phyloP scores from a whole-genome alignment of 2,113 vertebrate genomes.

The Catharus minimus region DNA sequence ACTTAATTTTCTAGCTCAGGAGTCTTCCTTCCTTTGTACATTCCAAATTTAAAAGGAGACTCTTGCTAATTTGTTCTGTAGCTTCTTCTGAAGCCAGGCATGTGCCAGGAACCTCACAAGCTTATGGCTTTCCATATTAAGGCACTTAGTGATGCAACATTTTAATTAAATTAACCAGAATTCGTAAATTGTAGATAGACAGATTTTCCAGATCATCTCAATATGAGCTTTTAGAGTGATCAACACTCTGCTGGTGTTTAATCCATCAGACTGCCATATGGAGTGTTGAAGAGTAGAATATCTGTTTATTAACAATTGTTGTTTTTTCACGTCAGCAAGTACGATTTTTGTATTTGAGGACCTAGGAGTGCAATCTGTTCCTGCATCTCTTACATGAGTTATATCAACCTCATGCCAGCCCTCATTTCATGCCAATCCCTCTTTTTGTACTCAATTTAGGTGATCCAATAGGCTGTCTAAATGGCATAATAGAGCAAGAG shows the following conservation, averaged over 20 bases:
- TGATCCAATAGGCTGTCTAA: background rate
- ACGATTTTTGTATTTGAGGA: background rate
- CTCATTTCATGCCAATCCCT: background rate
- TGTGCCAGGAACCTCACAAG: constrained; percentile 36
- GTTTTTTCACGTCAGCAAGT: constrained; percentile 23
- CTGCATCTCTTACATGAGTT: background rate
- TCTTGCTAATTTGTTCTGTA: background rate
- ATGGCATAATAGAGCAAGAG: background rate
- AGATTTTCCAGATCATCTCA: constrained; percentile 67
- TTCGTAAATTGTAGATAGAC: constrained; percentile 58
- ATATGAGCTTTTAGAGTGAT: constrained; percentile 60
- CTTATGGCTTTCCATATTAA: constrained; percentile 59
- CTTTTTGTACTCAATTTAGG: background rate
- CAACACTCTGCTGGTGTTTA: constrained; percentile 63
- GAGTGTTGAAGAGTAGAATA: constrained; percentile 53
- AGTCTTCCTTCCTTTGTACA: background rate
- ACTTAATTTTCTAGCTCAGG: background rate
- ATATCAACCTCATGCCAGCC: background rate
- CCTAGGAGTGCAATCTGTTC: constrained; percentile 2
- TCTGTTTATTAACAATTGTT: constrained; percentile 64
- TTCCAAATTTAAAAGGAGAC: background rate
- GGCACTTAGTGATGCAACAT: constrained; percentile 62
- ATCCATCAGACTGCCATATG: constrained; percentile 61
- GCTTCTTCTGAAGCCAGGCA: background rate
- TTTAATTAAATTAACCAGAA: constrained; percentile 70